Percentiles rank a stretch among this genome's conserved stretches.
Conservation (phyloP, 2,888 invertebrate species). For the Limnephilus rhombicus region DNA sequence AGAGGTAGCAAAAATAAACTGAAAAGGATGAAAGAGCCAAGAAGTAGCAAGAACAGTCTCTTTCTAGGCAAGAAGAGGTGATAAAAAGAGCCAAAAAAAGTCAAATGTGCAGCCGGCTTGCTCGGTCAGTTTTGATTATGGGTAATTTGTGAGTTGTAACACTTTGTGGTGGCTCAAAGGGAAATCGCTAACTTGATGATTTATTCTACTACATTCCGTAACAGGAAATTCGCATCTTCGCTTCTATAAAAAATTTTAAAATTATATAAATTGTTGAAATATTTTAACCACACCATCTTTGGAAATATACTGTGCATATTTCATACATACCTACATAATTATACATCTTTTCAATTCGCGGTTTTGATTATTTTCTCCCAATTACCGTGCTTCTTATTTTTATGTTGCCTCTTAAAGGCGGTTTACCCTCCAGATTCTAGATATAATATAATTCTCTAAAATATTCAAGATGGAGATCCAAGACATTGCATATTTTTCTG, state of each 20-base stretch:
- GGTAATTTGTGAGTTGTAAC: conserved; percentile 22
- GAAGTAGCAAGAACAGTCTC: too few species aligned
- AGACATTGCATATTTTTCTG: background rate
- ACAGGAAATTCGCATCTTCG: background rate
- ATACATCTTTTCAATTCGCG: background rate
- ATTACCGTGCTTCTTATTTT: background rate
- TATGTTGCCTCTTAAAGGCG: background rate
- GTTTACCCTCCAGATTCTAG: background rate
- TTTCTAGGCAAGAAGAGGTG: too few species aligned
- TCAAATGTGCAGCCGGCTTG: conserved; percentile 12
- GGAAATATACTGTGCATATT: too few species aligned
- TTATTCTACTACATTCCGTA: background rate
- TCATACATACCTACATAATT: too few species aligned
- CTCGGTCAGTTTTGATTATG: background rate
- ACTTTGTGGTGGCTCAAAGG: background rate
- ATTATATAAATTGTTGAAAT: background rate
- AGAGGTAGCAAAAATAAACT: too few species aligned
- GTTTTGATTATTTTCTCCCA: background rate
- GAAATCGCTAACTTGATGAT: background rate
- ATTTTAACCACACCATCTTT: background rate
- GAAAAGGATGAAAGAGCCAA: too few species aligned
- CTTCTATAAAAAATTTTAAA: background rate
- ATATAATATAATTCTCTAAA: too few species aligned
- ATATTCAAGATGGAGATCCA: background rate
- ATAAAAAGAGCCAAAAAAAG: too few species aligned